Evolutionary conservation across 2,797 vertebrate species (phyloP).

Genomic region (Hydrocynus forskahlii): DNA sequence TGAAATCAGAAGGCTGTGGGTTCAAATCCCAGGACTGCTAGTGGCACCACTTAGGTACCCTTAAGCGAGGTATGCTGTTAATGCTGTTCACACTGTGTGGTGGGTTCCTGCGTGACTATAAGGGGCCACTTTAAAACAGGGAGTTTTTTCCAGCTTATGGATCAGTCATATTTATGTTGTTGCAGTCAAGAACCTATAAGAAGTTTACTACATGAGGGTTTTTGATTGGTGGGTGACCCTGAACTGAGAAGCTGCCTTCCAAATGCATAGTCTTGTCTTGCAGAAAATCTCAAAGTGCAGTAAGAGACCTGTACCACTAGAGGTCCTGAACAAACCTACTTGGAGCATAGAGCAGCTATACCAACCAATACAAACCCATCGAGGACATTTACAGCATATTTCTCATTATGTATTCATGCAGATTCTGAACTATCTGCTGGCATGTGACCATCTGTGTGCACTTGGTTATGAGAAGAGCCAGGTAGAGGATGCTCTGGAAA

Average conservation of each 20-base stretch:
- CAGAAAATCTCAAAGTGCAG: not conserved
- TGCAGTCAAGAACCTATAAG: too few relatives aligned
- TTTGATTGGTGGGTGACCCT: too few relatives aligned
- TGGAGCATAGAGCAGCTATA: not conserved
- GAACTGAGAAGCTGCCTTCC: not conserved
- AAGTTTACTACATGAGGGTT: too few relatives aligned
- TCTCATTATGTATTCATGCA: conserved; percentile 60
- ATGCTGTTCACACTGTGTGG: too few relatives aligned
- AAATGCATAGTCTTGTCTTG: not conserved
- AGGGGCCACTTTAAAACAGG: too few relatives aligned
- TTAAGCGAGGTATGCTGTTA: too few relatives aligned
- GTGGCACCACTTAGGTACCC: too few relatives aligned
- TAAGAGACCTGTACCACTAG: conserved; percentile 26
- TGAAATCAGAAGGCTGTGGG: too few relatives aligned
- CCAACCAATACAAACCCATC: not conserved
- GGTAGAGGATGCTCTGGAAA: conserved; percentile 96
- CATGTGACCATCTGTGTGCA: conserved; percentile 84
- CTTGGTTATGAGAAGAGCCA: conserved; percentile 88
- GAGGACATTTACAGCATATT: not conserved
- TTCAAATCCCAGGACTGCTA: too few relatives aligned
- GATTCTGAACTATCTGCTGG: conserved; percentile 88
- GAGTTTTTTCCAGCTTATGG: too few relatives aligned
- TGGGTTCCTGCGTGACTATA: too few relatives aligned
- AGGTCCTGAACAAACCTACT: conserved; percentile 4
- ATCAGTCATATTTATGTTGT: too few relatives aligned